Percentiles rank a stretch among this genome's conserved stretches.
phyloP scores from a whole-genome alignment of 2,888 invertebrate genomes.

The Volucella bombylans region DNA sequence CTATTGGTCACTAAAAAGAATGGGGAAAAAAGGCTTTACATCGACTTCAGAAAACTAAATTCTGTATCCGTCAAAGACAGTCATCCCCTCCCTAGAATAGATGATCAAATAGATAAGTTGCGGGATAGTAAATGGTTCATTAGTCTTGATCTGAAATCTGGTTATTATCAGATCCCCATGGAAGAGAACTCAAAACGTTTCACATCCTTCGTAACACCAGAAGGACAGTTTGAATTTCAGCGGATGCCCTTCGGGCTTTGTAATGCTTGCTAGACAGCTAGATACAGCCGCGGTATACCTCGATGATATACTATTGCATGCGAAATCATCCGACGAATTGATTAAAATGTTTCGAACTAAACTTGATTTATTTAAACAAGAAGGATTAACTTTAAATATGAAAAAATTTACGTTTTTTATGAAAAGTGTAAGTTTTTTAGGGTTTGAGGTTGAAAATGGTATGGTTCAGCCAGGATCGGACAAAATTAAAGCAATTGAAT shows the following conservation, averaged over 20 bases:
- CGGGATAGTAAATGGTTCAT: constrained; percentile 75
- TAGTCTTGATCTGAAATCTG: constrained; percentile 75
- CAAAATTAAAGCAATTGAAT: constrained; percentile 75
- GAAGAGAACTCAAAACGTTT: constrained; percentile 75
- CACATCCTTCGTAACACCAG: background rate
- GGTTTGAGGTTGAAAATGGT: constrained; percentile 73
- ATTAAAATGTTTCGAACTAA: constrained; percentile 5
- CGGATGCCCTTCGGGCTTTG: constrained; percentile 78
- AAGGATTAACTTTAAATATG: constrained; percentile 47
- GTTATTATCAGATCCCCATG: constrained; percentile 64
- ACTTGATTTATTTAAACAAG: constrained; percentile 12
- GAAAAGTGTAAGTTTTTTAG: constrained; percentile 74
- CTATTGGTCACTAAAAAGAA: constrained; percentile 72
- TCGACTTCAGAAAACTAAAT: constrained; percentile 78
- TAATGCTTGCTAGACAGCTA: constrained; percentile 73
- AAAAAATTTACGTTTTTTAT: constrained; percentile 71
- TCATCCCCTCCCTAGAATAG: constrained; percentile 77
- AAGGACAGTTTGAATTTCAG: constrained; percentile 76
- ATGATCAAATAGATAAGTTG: constrained; percentile 76
- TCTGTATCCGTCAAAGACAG: constrained; percentile 76
- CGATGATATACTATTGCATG: constrained; percentile 75
- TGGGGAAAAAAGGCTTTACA: constrained; percentile 74
- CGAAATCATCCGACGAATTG: constrained; percentile 64
- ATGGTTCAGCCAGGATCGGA: constrained; percentile 72
- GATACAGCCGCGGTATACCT: constrained; percentile 69